Percentiles rank a stretch among this genome's conserved stretches.
phyloP scores from a whole-genome alignment of 2,888 invertebrate species.

The Drosophila fulvimacula region DNA sequence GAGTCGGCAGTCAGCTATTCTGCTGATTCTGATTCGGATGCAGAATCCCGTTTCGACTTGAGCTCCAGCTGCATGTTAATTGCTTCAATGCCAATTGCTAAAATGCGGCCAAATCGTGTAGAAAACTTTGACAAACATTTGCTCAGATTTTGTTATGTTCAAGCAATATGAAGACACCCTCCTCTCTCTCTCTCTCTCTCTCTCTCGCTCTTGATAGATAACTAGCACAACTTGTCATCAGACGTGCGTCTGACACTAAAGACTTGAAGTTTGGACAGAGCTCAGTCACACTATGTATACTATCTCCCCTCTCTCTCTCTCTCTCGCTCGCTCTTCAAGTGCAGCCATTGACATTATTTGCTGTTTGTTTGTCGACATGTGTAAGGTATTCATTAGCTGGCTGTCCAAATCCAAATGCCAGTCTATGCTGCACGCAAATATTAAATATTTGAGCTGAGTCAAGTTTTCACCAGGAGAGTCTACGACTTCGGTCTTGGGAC shows the following conservation, averaged over 20 bases:
- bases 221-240: slow-evolving; percentile 67
- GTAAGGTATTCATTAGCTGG: slow-evolving; percentile 78
- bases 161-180: slow-evolving; percentile 44
- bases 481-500: slow-evolving; percentile 1
- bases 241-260: slow-evolving; percentile 52
- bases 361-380: slow-evolving; percentile 74
- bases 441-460: slow-evolving; percentile 68
- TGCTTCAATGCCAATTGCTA: slow-evolving; percentile 80
- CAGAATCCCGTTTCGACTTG: slow-evolving; percentile 57
- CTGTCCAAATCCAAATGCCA: slow-evolving; percentile 73
- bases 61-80: slow-evolving; percentile 76
- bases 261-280: slow-evolving; percentile 40
- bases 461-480: slow-evolving; percentile 65
- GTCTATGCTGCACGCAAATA: slow-evolving; percentile 69
- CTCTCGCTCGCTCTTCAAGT: background rate
- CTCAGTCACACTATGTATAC: slow-evolving; percentile 34
- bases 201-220: slow-evolving; percentile 22
- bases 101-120: slow-evolving; percentile 79
- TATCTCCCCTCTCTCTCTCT: background rate
- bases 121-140: slow-evolving; percentile 80
- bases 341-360: slow-evolving; percentile 76
- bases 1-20: slow-evolving; percentile 20
- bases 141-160: slow-evolving; percentile 40
- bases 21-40: slow-evolving; percentile 33
- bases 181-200: background rate